Conservation (phyloP, 2,113 vertebrate genomes). For the Falco punctatus region DNA sequence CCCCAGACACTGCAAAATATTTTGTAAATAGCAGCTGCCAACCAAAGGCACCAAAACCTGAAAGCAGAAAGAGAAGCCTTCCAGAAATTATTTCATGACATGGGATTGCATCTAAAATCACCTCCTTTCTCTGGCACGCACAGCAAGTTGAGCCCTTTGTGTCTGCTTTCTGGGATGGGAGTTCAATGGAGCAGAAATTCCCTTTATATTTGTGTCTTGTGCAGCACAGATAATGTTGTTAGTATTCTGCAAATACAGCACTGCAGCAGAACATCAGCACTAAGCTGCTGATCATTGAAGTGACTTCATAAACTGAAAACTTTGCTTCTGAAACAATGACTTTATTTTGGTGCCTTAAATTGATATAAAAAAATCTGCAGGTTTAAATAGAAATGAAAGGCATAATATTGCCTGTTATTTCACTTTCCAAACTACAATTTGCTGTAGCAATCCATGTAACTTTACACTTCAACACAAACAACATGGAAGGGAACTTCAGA, state of each 20-base stretch:
- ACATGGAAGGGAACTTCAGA: not conserved
- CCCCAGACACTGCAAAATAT: not conserved
- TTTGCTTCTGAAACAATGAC: not conserved
- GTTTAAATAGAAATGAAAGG: not conserved
- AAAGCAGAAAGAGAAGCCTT: not conserved
- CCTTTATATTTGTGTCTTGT: not conserved
- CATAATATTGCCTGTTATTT: not conserved
- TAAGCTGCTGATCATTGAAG: not conserved
- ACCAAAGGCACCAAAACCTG: not conserved
- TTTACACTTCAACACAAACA: not conserved
- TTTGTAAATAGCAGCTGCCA: not conserved
- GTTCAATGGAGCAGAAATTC: constrained; percentile 16
- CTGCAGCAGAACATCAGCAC: not conserved
- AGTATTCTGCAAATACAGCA: not conserved
- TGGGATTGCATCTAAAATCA: not conserved
- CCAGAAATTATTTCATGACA: not conserved
- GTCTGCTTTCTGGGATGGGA: not conserved
- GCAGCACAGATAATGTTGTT: not conserved
- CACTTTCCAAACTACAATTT: not conserved
- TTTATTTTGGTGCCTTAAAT: not conserved
- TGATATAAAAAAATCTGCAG: not conserved
- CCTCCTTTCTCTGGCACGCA: not conserved
- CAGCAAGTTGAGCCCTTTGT: not conserved
- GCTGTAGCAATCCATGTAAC: not conserved
- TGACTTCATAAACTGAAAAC: not conserved